These are phyloP conservation scores for Ophiodon elongatus DNA, from an alignment of 2,113 vertebrate species.

Conservation along the genomic window DNA sequence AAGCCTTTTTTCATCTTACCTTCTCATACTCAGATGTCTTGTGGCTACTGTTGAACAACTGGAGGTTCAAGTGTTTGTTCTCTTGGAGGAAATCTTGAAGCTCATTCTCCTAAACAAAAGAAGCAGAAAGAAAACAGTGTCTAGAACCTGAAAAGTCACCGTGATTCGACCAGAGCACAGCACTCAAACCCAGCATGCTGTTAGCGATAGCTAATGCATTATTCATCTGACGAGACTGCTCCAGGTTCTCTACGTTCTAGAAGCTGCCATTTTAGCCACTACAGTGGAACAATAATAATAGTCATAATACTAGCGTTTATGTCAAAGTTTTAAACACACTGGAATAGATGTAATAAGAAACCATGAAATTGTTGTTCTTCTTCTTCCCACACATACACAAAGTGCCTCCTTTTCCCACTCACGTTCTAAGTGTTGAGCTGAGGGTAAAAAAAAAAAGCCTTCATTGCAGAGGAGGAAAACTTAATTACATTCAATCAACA, in stretches of 20 bases:
- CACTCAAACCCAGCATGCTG: constrained; percentile 51
- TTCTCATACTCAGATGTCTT: constrained; percentile 84
- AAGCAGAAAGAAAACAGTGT: constrained; percentile 52
- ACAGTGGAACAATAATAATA: constrained; percentile 17
- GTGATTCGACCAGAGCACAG: constrained; percentile 49
- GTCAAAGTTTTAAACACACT: constrained; percentile 4
- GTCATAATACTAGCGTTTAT: constrained; percentile 8
- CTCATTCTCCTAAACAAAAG: constrained; percentile 86
- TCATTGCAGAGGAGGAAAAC: constrained; percentile 69
- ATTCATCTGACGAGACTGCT: constrained; percentile 68
- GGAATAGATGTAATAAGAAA: constrained; percentile 22
- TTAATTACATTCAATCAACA: constrained; percentile 81
- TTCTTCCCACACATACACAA: neutral
- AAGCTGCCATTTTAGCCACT: constrained; percentile 41
- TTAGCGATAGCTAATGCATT: constrained; percentile 72
- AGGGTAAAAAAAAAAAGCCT: constrained; percentile 53
- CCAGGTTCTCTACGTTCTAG: constrained; percentile 49
- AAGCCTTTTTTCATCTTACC: constrained; percentile 81
- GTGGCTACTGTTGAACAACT: constrained; percentile 81
- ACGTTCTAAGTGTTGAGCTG: constrained; percentile 25
- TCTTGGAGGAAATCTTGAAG: constrained; percentile 87
- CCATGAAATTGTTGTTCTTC: constrained; percentile 1
- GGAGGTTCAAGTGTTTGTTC: constrained; percentile 83
- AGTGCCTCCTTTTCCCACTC: constrained; percentile 4
- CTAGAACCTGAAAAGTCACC: constrained; percentile 42